Conservation (phyloP, 2,113 vertebrate genomes). For the Dinomys branickii region DNA sequence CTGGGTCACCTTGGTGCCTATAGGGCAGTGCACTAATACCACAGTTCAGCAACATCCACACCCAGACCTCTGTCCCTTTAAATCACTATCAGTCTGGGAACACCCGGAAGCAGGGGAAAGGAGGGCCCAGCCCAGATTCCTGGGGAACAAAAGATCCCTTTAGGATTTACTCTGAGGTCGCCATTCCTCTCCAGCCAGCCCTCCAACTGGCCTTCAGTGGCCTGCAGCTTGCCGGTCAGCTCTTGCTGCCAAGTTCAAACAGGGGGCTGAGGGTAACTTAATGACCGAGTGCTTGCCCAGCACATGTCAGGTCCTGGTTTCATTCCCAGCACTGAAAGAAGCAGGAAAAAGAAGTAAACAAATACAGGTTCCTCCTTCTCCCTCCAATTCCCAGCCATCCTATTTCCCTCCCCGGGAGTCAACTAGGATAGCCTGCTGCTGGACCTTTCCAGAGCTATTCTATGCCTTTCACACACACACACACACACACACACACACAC, state of each 20-base stretch:
- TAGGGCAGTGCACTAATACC: background rate
- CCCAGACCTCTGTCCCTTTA: constrained; percentile 29
- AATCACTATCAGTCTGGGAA: background rate
- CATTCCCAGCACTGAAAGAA: background rate
- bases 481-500: background rate
- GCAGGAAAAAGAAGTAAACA: background rate
- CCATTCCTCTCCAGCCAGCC: background rate
- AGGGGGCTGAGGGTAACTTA: background rate
- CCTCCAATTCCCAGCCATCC: background rate
- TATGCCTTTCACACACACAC: background rate
- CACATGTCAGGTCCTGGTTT: background rate
- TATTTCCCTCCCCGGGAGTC: background rate
- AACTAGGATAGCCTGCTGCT: background rate
- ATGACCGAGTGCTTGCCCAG: background rate
- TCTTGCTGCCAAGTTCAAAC: background rate
- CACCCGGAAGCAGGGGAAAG: background rate
- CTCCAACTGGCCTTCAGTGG: background rate
- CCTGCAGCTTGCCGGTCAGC: background rate
- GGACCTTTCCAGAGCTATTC: background rate
- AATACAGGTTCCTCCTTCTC: background rate
- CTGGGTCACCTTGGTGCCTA: background rate
- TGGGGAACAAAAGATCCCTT: background rate
- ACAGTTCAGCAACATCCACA: background rate
- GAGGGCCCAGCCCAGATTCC: background rate
- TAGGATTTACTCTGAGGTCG: background rate